Percentiles rank a stretch among this genome's conserved stretches.
Evolutionary conservation across 2,113 vertebrate genomes (phyloP).

Genomic region (Aythya baeri): DNA sequence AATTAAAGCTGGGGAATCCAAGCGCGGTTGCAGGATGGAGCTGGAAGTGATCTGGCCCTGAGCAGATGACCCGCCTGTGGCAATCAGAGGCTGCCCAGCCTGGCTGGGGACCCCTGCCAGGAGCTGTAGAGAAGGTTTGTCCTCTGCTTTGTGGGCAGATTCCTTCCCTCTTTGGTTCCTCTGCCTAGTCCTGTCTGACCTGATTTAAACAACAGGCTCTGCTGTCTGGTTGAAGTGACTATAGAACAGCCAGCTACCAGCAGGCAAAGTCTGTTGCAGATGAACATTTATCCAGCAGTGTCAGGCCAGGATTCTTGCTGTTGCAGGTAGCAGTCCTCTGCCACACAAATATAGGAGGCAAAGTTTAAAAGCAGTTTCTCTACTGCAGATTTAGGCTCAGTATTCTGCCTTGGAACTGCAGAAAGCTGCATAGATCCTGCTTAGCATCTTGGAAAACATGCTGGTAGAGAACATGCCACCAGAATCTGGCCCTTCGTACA

Average conservation of each 20-base stretch:
- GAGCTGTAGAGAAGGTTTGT: background rate
- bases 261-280: background rate
- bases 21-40: background rate
- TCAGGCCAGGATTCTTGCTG: background rate
- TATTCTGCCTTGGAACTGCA: background rate
- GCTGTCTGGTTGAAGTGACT: background rate
- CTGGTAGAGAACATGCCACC: background rate
- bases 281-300: background rate
- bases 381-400: background rate
- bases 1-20: background rate
- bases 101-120: background rate
- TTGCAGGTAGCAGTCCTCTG: background rate
- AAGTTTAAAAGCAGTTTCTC: background rate
- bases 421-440: background rate
- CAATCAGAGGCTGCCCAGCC: background rate
- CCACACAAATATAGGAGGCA: background rate
- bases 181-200: background rate
- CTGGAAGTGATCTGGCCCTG: background rate
- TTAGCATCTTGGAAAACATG: background rate
- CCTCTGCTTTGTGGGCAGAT: background rate
- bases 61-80: background rate
- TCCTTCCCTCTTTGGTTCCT: background rate
- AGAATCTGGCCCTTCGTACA: background rate
- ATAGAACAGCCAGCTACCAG: background rate
- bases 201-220: background rate